A percentile compares a stretch with the other conserved stretches of the same genome.
phyloP scores from a whole-genome alignment of 2,113 vertebrate genomes.

The Megaceryle torquata region DNA sequence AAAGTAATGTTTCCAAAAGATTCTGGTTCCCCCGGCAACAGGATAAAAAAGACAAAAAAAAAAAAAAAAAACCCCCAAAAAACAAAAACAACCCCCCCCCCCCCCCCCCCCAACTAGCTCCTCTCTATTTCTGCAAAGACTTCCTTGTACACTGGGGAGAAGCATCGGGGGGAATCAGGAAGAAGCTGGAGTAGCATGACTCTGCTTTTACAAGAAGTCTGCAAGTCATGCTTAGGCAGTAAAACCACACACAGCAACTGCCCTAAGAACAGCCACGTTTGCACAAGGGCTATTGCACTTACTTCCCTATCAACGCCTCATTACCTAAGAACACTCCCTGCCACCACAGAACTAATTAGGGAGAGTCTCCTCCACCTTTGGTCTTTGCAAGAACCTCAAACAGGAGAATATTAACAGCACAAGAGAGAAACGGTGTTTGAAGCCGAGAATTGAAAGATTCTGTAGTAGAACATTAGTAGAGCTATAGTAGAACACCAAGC shows the following conservation, averaged over 20 bases:
- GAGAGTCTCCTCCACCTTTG: background rate
- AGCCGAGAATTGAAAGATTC: background rate
- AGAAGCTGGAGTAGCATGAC: background rate
- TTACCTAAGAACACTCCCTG: background rate
- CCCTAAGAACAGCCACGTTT: background rate
- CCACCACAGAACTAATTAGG: background rate
- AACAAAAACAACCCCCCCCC: background rate
- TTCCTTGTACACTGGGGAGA: background rate
- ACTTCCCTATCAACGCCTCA: background rate
- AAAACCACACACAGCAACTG: background rate
- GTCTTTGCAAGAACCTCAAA: background rate
- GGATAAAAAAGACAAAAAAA: no score
- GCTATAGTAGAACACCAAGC: background rate
- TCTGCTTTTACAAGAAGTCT: background rate
- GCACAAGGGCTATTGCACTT: background rate
- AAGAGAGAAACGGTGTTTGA: background rate
- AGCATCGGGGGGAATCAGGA: background rate
- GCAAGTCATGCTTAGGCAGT: slow-evolving; percentile 18
- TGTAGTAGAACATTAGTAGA: background rate
- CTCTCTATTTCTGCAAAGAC: background rate
- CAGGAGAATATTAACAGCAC: background rate
- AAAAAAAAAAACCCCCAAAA: slow-evolving; percentile 37
- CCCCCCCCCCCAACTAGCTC: background rate
- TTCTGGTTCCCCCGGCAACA: no score
- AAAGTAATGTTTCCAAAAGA: no score